Evolutionary conservation across 2,888 invertebrate genomes (phyloP).

Genomic region (Sarcophaga carnaria): DNA sequence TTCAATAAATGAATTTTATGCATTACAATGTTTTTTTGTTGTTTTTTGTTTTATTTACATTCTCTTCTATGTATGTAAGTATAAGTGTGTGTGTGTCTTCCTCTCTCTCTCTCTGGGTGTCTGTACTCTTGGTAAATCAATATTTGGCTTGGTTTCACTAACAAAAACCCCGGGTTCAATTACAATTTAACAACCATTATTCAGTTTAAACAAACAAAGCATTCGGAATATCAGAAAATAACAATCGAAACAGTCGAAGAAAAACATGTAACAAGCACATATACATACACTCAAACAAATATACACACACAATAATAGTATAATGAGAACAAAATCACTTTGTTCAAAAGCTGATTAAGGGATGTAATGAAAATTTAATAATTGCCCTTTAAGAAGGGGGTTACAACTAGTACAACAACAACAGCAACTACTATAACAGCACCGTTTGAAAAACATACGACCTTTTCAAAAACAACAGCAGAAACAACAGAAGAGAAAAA

Average conservation of each 20-base stretch:
- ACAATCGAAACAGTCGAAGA: conserved; percentile 44
- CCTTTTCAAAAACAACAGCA: conserved; percentile 38
- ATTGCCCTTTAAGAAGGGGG: conserved; percentile 73
- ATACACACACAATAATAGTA: conserved; percentile 28
- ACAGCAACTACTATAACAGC: not conserved
- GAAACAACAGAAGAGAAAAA: not conserved
- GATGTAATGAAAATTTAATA: conserved; percentile 81
- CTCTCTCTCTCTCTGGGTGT: not conserved
- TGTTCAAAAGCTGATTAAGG: conserved; percentile 79
- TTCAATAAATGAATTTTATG: conserved; percentile 38
- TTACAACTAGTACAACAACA: conserved; percentile 26
- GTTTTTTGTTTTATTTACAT: not conserved
- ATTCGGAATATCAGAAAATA: conserved; percentile 60
- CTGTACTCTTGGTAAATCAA: conserved; percentile 66
- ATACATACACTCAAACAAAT: not conserved
- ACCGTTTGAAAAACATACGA: conserved; percentile 40
- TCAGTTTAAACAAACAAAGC: conserved; percentile 64
- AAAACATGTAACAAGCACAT: conserved; percentile 18
- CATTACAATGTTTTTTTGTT: conserved; percentile 34
- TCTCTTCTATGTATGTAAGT: not conserved
- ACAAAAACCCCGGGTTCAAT: conserved; percentile 64
- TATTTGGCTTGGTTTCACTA: conserved; percentile 68
- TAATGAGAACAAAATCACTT: conserved; percentile 67
- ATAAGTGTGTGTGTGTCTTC: not conserved
- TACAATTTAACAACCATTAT: conserved; percentile 71